Percentiles rank a stretch among this genome's conserved stretches.
Conservation (phyloP, 2,888 invertebrate species). For the Orthosia gracilis region DNA sequence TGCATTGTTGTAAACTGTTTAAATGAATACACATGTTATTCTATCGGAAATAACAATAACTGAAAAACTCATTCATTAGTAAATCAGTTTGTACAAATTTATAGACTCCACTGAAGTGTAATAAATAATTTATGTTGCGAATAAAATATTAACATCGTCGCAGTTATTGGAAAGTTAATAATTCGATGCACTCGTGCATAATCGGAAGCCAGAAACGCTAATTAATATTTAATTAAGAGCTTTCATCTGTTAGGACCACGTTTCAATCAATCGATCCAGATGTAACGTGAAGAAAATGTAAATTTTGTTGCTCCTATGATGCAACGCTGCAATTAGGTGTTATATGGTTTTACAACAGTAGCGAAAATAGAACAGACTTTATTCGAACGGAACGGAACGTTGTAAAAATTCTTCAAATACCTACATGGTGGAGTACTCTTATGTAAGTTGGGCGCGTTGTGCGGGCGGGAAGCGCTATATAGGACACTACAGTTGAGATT, state of each 20-base stretch:
- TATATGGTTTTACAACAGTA: background rate
- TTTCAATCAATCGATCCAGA: background rate
- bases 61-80: background rate
- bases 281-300: background rate
- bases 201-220: slow-evolving; percentile 25
- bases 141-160: slow-evolving; percentile 3
- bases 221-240: slow-evolving; percentile 37
- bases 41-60: background rate
- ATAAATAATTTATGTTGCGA: background rate
- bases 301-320: background rate
- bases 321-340: slow-evolving; percentile 17
- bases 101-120: background rate
- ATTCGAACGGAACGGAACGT: slow-evolving; percentile 38
- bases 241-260: background rate
- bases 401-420: slow-evolving; percentile 29
- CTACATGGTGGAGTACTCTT: background rate
- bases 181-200: slow-evolving; percentile 4
- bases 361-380: slow-evolving; percentile 28
- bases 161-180: slow-evolving; percentile 7
- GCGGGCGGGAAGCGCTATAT: slow-evolving; percentile 17
- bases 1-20: background rate
- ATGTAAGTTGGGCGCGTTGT: background rate
- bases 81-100: slow-evolving; percentile 1
- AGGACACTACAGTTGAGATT: slow-evolving; percentile 62
- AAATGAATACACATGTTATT: background rate